These are phyloP conservation scores for Melanerpes aurifrons DNA, from an alignment of 2,113 vertebrate species.

Conservation along the genomic window DNA sequence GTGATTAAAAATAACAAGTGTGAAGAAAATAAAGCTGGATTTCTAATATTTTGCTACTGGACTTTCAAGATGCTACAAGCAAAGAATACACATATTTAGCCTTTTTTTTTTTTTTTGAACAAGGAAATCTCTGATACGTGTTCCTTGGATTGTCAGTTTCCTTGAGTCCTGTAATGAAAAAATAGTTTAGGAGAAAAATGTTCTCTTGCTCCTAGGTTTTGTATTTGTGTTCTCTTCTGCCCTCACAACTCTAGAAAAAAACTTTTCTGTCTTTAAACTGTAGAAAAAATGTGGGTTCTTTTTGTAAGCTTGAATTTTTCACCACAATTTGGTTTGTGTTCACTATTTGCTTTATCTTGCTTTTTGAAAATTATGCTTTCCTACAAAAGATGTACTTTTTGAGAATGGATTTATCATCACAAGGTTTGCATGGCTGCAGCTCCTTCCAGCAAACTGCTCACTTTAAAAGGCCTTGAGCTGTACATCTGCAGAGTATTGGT, in stretches of 20 bases:
- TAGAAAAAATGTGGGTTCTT: background rate
- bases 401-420: background rate
- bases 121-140: background rate
- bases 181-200: background rate
- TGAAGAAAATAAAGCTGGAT: background rate
- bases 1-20: background rate
- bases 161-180: background rate
- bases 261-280: background rate
- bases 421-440: background rate
- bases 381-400: background rate
- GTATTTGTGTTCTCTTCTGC: background rate
- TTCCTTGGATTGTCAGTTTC: background rate
- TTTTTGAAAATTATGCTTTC: background rate
- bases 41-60: background rate
- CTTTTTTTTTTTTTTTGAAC: background rate
- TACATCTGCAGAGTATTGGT: background rate
- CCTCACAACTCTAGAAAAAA: background rate
- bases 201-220: background rate
- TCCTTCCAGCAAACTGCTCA: background rate
- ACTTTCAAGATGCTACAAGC: background rate
- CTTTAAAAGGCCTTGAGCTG: background rate
- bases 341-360: rapidly evolving
- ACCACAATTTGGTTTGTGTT: background rate
- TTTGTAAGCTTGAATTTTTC: background rate
- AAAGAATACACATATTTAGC: background rate